Base-by-base conservation (phyloP, 2,797 vertebrate species). In the Eidolon dupreanum region DNA sequence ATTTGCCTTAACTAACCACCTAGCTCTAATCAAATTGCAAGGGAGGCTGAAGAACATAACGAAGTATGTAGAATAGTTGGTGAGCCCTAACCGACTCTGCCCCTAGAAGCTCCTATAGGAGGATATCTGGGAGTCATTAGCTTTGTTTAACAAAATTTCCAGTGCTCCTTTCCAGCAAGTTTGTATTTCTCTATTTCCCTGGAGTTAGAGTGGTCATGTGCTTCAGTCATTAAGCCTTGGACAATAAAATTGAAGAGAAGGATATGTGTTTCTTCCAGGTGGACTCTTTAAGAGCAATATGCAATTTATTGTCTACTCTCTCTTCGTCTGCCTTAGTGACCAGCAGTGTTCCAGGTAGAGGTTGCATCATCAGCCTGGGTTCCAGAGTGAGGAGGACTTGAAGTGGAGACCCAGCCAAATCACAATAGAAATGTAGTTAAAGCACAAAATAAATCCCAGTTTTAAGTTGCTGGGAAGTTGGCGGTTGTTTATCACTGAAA, bases 71-170 rank as follows among this genome's bases (percentile, higher is more conserved):
- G 31, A 77, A 33, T 33, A 53, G 17, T 61, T 46, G 51, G 5
- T n/a, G 17, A 87, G 38, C 17, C 38, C 74, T 38, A 11, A 53
- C 6, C 49, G 15, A 55, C 17, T 46, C 22, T 55, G 36, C 3
- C n/a, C 19, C 36, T 55, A 41, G 36, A 78, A 82, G 26, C 63
- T 51, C 41, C 61, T 16, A 1, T 11, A 63, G 57, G 13, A 88
- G 17, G 22, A 65, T 71, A 26, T 84, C 73, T 85, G 63, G 43
- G 70, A 87, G 74, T 71, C 46, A 87, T 95, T 96, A 92, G 46
- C 79, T 84, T n/a, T 86, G 33, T 65, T 96, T 70, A 84, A 66
- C 65, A 96, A 92, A 71, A 90, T 75, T 96, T 94, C 75, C 61
- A 84, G 33, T 81, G 88, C 66, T 79, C 55, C 68, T 95, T 87